Evolutionary conservation across 1,140 invertebrate genomes (phyloP).

Genomic region (Venustaconcha ellipsiformis): DNA sequence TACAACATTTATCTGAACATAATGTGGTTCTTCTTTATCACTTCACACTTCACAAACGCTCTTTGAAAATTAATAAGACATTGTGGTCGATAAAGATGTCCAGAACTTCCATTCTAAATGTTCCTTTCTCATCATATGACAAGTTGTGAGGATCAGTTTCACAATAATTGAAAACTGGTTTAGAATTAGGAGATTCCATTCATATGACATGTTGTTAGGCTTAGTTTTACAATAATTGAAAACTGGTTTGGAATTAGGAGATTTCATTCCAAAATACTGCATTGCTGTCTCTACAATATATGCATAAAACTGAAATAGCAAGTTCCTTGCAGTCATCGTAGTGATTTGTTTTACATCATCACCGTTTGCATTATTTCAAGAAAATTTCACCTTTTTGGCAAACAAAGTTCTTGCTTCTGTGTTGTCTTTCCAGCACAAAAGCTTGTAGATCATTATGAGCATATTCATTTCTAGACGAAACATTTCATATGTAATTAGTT

Average conservation of each 20-base stretch:
- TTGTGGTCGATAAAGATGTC: too few species aligned
- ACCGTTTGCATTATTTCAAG: background rate
- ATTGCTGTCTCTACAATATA: slow-evolving; percentile 1
- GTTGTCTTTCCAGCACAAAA: background rate
- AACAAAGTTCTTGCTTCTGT: background rate
- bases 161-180: background rate
- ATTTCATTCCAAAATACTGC: background rate
- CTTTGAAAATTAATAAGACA: background rate
- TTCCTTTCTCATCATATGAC: background rate
- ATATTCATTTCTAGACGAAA: slow-evolving; percentile 10
- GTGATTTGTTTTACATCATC: slow-evolving; percentile 21
- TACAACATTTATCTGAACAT: background rate
- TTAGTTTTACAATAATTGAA: too few species aligned
- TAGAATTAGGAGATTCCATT: background rate
- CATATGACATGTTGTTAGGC: too few species aligned
- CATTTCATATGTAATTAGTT: slow-evolving; percentile 6
- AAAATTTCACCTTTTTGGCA: background rate
- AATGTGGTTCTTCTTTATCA: too few species aligned
- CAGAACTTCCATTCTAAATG: too few species aligned
- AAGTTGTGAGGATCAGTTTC: background rate
- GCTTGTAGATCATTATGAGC: background rate
- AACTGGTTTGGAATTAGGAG: too few species aligned
- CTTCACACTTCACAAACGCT: background rate
- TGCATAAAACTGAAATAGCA: background rate
- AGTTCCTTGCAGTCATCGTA: background rate